Conservation (phyloP, 2,797 vertebrate species). For the Hipposideros larvatus region DNA sequence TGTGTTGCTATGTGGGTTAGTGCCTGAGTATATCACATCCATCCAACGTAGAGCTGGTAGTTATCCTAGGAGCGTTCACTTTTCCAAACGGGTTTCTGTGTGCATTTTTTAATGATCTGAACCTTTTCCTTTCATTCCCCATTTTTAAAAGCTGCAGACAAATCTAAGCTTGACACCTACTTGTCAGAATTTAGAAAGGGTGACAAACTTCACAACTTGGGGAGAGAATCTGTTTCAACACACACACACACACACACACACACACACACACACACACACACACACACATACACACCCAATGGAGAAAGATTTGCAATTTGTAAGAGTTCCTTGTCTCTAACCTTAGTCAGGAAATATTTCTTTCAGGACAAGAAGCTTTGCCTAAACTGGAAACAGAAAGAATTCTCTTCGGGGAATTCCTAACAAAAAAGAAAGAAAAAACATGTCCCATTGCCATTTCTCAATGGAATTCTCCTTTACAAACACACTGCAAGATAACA, state of each 20-base stretch:
- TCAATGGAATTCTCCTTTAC: constrained; percentile 19
- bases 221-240: not conserved
- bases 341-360: not conserved
- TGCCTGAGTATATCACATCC: accelerated
- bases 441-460: not conserved
- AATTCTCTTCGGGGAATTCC: constrained; percentile 59
- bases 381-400: constrained; percentile 63
- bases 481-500: constrained; percentile 17
- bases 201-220: not conserved
- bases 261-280: constrained; percentile 15
- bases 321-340: constrained; percentile 53
- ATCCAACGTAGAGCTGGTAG: not conserved
- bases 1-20: accelerated
- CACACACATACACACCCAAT: not conserved
- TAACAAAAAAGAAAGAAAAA: constrained; percentile 44
- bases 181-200: constrained; percentile 35
- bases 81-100: not conserved
- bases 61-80: not conserved
- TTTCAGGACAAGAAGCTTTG: constrained; percentile 1
- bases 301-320: not conserved
- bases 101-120: not conserved
- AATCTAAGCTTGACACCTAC: not conserved
- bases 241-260: constrained; percentile 27
- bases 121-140: not conserved
- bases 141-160: not conserved